A percentile compares a stretch with the other conserved stretches of the same genome.
phyloP scores from a whole-genome alignment of 2,888 invertebrate genomes.

The Urechis unicinctus region DNA sequence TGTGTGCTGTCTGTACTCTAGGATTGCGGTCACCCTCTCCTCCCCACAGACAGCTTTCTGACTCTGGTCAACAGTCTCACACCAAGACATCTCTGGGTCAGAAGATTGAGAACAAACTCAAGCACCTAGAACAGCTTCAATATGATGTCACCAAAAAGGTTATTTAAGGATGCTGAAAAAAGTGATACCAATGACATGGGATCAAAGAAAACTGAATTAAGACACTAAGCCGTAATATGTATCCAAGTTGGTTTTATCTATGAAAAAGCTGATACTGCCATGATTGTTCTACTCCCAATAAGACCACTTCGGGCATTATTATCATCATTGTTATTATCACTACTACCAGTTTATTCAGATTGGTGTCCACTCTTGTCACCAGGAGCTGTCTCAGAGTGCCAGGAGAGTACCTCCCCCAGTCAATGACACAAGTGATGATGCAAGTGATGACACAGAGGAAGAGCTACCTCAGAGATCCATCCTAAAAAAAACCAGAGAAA shows the following conservation, averaged over 20 bases:
- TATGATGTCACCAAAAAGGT: conserved; percentile 47
- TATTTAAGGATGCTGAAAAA: too few species aligned
- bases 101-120: conserved; percentile 25
- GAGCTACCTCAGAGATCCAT: conserved; percentile 10
- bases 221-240: too few species aligned
- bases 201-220: too few species aligned
- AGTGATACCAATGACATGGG: too few species aligned
- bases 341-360: too few species aligned
- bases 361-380: neutral
- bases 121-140: conserved; percentile 43
- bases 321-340: neutral
- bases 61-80: neutral
- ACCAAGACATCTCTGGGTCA: neutral
- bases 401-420: neutral
- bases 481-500: conserved; percentile 10
- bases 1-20: too few species aligned
- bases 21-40: neutral
- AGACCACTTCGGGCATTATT: too few species aligned
- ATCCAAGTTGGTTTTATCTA: too few species aligned
- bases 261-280: too few species aligned
- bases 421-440: neutral
- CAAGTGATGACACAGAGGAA: neutral
- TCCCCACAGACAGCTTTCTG: neutral
- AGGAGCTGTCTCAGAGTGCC: neutral
- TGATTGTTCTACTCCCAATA: too few species aligned